phyloP scores from a whole-genome alignment of 2,113 vertebrate species.

The Ptilonorhynchus violaceus region DNA sequence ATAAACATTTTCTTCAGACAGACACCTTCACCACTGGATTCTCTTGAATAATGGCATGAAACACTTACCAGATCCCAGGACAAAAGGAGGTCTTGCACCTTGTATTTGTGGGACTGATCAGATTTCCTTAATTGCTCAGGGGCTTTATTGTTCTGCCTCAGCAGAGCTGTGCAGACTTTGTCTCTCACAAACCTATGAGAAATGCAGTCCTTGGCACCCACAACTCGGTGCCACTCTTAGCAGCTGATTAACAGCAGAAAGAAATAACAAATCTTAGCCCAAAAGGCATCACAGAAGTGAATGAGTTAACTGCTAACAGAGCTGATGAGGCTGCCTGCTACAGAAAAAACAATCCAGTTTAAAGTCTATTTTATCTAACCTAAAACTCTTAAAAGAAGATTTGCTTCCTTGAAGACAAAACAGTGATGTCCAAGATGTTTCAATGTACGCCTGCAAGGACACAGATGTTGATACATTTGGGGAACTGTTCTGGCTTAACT shows the following conservation, averaged over 20 bases:
- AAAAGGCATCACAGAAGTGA: neutral
- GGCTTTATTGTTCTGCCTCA: neutral
- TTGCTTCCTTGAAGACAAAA: slow-evolving; percentile 19
- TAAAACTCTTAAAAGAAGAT: neutral
- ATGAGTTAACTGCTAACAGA: slow-evolving; percentile 15
- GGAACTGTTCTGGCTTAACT: neutral
- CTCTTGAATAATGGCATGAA: neutral
- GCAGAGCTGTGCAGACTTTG: neutral
- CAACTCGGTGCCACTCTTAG: neutral
- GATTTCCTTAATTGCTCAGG: neutral
- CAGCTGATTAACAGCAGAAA: slow-evolving; percentile 21
- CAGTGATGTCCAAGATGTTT: neutral
- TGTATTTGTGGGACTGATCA: slow-evolving; percentile 27
- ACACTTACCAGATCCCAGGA: neutral
- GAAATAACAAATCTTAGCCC: neutral
- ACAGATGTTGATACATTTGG: slow-evolving; percentile 1
- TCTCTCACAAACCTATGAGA: neutral
- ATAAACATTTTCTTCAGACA: neutral
- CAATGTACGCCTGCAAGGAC: neutral
- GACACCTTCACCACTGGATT: neutral
- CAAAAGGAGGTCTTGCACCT: slow-evolving; percentile 46
- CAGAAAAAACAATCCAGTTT: neutral
- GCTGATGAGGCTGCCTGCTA: neutral
- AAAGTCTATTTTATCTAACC: neutral
- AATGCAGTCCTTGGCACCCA: neutral